Conservation (phyloP, 2,888 invertebrate species). For the Chloromyia formosa region DNA sequence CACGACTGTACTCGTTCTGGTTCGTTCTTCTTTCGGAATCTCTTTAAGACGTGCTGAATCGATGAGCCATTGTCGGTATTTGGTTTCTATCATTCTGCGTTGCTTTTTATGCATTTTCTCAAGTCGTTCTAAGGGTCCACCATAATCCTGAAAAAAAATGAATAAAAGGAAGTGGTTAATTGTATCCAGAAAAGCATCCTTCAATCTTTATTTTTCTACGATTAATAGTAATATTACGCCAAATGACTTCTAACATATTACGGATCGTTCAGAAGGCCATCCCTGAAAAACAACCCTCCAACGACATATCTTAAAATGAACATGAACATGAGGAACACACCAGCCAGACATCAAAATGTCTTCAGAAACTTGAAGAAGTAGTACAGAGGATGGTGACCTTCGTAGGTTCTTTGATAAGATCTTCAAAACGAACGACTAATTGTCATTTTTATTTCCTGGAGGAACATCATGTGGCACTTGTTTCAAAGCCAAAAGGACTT, state of each 20-base stretch:
- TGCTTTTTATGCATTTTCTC: conserved; percentile 69
- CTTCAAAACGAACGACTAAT: conserved; percentile 39
- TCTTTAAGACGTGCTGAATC: conserved; percentile 69
- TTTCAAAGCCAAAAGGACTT: conserved; percentile 28
- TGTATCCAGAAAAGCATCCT: too few species aligned
- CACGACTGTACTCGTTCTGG: conserved; percentile 57
- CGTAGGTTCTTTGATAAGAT: conserved; percentile 1
- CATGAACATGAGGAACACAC: too few species aligned
- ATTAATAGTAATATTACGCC: too few species aligned
- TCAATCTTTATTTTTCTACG: too few species aligned
- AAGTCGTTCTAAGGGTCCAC: conserved; percentile 68
- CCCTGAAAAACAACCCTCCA: too few species aligned
- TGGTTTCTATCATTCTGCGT: conserved; percentile 67
- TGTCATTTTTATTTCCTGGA: conserved; percentile 40
- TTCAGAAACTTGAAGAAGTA: background rate
- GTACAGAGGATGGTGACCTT: conserved; percentile 26
- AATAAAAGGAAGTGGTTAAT: too few species aligned
- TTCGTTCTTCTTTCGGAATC: conserved; percentile 62
- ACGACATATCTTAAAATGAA: too few species aligned
- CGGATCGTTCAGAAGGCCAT: too few species aligned
- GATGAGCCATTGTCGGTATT: conserved; percentile 71
- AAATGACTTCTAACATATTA: too few species aligned
- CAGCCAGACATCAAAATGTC: too few species aligned
- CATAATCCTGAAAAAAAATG: conserved; percentile 67
- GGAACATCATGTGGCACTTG: conserved; percentile 39